Percentiles rank a stretch among this genome's conserved stretches.
Conservation (phyloP, 1,140 invertebrate species). For the Apis florea region DNA sequence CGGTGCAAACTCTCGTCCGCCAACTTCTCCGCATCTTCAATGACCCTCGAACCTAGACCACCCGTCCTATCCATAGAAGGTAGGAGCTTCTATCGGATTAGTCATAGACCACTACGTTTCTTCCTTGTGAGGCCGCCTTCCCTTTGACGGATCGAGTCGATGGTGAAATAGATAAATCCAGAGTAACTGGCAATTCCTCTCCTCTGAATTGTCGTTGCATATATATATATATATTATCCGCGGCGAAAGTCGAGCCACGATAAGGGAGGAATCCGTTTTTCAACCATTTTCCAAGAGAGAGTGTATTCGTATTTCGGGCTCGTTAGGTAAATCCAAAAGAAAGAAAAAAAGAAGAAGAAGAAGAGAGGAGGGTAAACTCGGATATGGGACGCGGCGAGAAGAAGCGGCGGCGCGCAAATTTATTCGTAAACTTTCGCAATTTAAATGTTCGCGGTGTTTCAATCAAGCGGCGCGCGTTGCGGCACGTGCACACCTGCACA, state of each 20-base stretch:
- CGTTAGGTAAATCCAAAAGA: constrained; percentile 66
- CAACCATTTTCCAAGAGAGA: not conserved
- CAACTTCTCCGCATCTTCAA: constrained; percentile 17
- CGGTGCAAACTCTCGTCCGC: not conserved
- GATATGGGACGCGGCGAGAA: constrained; percentile 9
- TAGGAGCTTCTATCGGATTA: constrained; percentile 17
- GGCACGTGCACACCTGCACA: constrained; percentile 39
- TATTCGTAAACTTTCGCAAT: constrained; percentile 72
- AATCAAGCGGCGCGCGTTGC: constrained; percentile 60
- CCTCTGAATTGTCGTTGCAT: not conserved
- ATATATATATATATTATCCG: too few species aligned
- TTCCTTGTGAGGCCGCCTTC: not conserved
- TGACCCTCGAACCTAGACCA: constrained; percentile 5
- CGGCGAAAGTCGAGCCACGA: not conserved
- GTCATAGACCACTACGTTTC: constrained; percentile 9
- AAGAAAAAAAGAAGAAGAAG: not conserved
- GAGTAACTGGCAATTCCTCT: too few species aligned
- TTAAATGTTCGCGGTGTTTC: constrained; percentile 72
- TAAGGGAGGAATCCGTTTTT: constrained; percentile 16
- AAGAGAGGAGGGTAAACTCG: not conserved
- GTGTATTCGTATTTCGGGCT: constrained; percentile 49
- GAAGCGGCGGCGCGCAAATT: constrained; percentile 64
- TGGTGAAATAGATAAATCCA: not conserved
- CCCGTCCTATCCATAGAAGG: not conserved
- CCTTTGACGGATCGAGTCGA: not conserved